Percentiles rank a stretch among this genome's conserved stretches.
Evolutionary conservation across 2,888 invertebrate species (phyloP).

Genomic region (Eutolmus rufibarbis): DNA sequence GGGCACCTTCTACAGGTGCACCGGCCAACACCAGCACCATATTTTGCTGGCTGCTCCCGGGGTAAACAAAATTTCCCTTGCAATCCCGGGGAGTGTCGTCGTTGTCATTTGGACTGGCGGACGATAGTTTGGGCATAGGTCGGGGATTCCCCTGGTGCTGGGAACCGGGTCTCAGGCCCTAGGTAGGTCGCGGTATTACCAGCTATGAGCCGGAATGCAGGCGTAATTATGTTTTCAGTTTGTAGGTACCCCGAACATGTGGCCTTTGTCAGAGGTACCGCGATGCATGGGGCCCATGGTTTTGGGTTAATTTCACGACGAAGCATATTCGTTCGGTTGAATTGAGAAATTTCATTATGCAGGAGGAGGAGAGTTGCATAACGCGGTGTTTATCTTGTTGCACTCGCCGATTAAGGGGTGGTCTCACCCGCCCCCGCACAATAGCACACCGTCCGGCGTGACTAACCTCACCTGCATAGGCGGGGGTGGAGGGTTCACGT

Average conservation of each 20-base stretch:
- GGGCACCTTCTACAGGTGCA: background rate
- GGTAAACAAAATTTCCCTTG: conserved; percentile 15
- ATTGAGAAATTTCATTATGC: conserved; percentile 39
- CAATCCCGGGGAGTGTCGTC: background rate
- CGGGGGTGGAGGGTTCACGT: background rate
- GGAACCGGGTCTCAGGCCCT: background rate
- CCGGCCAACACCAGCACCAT: background rate
- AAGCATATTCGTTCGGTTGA: background rate
- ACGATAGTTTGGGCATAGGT: background rate
- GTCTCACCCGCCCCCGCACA: background rate
- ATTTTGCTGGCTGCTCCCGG: background rate
- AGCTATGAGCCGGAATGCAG: background rate
- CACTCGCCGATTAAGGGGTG: background rate
- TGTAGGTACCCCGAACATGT: background rate
- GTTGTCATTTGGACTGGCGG: background rate
- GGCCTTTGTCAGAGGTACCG: background rate
- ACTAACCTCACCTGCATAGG: background rate
- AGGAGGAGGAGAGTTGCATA: background rate
- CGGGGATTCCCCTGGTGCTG: background rate
- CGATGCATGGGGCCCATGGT: background rate
- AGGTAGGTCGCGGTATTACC: background rate
- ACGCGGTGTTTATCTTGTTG: conserved; percentile 21
- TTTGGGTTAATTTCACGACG: conserved; percentile 2
- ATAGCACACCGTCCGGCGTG: background rate
- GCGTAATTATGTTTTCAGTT: conserved; percentile 35